A percentile compares a stretch with the other conserved stretches of the same genome.
These are phyloP conservation scores for Hanleya hanleyi DNA, from an alignment of 2,888 invertebrate genomes.

Conservation along the genomic window DNA sequence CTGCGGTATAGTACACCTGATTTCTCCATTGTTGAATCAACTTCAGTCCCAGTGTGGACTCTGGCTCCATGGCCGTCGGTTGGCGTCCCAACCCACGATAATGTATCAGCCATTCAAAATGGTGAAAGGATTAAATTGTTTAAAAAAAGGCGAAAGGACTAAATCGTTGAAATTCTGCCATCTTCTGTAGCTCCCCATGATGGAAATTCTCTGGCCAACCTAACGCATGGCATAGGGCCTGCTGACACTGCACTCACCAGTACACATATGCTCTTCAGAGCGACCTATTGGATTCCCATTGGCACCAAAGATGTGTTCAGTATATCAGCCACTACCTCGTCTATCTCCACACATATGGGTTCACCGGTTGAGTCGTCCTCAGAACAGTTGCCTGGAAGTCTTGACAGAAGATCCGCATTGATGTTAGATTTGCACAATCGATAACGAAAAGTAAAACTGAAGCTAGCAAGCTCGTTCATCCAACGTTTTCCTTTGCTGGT, in stretches of 20 bases:
- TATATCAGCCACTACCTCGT: neutral
- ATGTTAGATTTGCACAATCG: neutral
- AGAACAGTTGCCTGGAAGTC: too few relatives aligned
- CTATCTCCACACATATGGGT: neutral
- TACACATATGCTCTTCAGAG: neutral
- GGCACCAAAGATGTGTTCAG: neutral
- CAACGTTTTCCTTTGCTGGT: constrained; percentile 29
- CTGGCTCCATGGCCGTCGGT: too few relatives aligned
- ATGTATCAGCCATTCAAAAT: too few relatives aligned
- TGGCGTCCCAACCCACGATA: too few relatives aligned
- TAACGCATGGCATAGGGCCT: neutral
- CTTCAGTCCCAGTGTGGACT: too few relatives aligned
- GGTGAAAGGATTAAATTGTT: too few relatives aligned
- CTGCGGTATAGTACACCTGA: too few relatives aligned
- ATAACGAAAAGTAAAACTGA: constrained; percentile 23
- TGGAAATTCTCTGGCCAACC: too few relatives aligned
- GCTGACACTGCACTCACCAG: neutral
- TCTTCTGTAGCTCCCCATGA: too few relatives aligned
- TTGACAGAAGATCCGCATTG: constrained; percentile 25
- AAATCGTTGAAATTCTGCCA: too few relatives aligned
- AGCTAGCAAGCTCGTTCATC: constrained; percentile 23
- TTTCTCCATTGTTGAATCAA: too few relatives aligned
- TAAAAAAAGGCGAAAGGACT: too few relatives aligned
- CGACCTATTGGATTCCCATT: neutral
- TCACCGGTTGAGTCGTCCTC: neutral